These are phyloP conservation scores for Chaetodon trifasciatus DNA, from an alignment of 2,797 vertebrate genomes.

Conservation along the genomic window DNA sequence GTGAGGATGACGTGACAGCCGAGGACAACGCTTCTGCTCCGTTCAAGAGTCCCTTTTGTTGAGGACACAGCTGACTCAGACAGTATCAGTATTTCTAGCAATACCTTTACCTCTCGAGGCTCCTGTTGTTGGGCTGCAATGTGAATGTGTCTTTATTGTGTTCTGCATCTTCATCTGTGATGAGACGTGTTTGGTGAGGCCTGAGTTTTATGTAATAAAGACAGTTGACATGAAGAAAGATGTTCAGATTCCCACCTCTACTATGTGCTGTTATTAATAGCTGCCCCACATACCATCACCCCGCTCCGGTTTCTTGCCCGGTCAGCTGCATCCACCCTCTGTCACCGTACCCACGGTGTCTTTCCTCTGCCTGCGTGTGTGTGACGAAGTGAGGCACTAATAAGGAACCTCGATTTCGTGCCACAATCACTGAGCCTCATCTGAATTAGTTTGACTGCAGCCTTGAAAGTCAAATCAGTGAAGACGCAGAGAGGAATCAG, in stretches of 20 bases:
- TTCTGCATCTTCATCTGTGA: not conserved
- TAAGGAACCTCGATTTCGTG: not conserved
- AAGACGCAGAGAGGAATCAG: not conserved
- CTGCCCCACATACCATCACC: slow-evolving; percentile 79
- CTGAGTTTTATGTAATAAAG: not conserved
- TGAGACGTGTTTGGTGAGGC: not conserved
- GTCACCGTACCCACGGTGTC: not conserved
- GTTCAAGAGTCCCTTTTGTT: not conserved
- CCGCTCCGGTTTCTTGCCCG: slow-evolving; percentile 77
- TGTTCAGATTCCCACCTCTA: slow-evolving; percentile 44
- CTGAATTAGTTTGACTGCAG: not conserved
- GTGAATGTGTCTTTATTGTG: not conserved
- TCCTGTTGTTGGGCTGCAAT: not conserved
- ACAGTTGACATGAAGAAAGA: slow-evolving; percentile 23
- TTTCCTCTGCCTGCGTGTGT: not conserved
- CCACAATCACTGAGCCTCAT: not conserved
- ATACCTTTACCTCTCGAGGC: not conserved
- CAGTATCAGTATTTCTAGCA: not conserved
- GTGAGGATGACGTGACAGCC: no score
- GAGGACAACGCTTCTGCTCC: no score
- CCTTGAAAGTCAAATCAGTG: not conserved
- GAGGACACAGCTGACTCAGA: not conserved
- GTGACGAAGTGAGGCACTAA: not conserved
- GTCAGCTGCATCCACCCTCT: slow-evolving; percentile 41
- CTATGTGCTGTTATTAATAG: slow-evolving; percentile 81